Evolutionary conservation across 2,797 vertebrate genomes (phyloP).

Genomic region (Lepilemur ruficaudatus): DNA sequence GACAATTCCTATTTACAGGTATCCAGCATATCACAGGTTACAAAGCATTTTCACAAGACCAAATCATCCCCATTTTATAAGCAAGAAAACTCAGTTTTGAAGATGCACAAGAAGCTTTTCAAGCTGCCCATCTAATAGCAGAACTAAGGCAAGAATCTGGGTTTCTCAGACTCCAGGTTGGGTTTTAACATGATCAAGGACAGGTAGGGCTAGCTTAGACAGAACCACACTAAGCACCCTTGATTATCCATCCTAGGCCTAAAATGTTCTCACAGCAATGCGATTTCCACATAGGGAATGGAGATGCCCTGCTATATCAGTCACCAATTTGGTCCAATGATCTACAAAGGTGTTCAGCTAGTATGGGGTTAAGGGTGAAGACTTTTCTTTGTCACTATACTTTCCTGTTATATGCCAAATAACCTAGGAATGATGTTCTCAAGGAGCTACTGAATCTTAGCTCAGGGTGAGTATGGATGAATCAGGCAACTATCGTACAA

Average conservation of each 20-base stretch:
- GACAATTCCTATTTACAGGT: slow-evolving; percentile 18
- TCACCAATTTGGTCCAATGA: background rate
- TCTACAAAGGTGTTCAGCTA: background rate
- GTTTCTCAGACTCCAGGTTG: slow-evolving; percentile 5
- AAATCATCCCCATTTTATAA: background rate
- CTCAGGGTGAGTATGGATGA: background rate
- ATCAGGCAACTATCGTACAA: background rate
- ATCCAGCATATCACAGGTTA: slow-evolving; percentile 7
- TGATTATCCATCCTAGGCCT: background rate
- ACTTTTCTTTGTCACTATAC: background rate
- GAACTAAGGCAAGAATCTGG: slow-evolving; percentile 27
- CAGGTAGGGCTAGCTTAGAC: background rate
- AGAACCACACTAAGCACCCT: background rate
- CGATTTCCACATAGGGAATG: background rate
- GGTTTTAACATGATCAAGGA: slow-evolving; percentile 44
- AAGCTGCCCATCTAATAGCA: background rate
- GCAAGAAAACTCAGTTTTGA: slow-evolving; percentile 5
- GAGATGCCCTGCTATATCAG: background rate
- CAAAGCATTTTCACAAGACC: slow-evolving; percentile 21
- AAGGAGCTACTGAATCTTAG: background rate
- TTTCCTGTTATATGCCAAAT: background rate
- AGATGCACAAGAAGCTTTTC: background rate
- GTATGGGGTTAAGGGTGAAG: background rate
- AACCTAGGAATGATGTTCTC: background rate
- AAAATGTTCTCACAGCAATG: background rate